Evolutionary conservation across 1,140 invertebrate species (phyloP).

Genomic region (Babylonia areolata): DNA sequence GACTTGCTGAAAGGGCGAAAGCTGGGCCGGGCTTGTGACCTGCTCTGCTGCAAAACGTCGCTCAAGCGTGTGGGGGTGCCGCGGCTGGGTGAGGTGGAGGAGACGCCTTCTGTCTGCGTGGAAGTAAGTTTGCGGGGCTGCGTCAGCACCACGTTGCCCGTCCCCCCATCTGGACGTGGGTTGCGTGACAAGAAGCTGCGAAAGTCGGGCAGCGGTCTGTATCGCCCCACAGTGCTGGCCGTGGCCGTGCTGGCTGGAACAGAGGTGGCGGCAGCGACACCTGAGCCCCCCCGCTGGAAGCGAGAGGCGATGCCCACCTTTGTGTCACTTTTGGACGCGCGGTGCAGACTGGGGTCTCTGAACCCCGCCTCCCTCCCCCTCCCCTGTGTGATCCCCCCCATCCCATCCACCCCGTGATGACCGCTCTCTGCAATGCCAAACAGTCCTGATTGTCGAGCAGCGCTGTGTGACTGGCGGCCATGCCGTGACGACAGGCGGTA

Average conservation of each 20-base stretch:
- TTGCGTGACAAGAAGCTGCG: slow-evolving; percentile 39
- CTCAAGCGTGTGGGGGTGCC: background rate
- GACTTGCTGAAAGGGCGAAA: slow-evolving; percentile 51
- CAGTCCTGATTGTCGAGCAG: slow-evolving; percentile 75
- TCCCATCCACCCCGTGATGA: background rate
- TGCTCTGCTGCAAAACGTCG: background rate
- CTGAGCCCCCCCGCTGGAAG: slow-evolving; percentile 69
- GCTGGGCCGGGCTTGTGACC: background rate
- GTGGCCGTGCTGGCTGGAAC: background rate
- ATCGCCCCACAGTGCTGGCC: background rate
- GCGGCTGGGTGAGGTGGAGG: background rate
- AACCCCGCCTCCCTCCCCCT: slow-evolving; percentile 53
- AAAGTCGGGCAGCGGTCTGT: slow-evolving; percentile 40
- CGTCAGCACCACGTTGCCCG: slow-evolving; percentile 34
- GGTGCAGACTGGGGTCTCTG: slow-evolving; percentile 71
- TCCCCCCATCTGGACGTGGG: slow-evolving; percentile 8
- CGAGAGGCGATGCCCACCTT: slow-evolving; percentile 73
- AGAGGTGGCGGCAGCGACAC: slow-evolving; percentile 14
- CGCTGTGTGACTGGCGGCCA: slow-evolving; percentile 60
- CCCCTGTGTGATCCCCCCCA: background rate
- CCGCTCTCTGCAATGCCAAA: background rate
- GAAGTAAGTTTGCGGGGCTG: slow-evolving; percentile 41
- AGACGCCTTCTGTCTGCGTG: background rate
- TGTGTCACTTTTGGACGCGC: slow-evolving; percentile 63
- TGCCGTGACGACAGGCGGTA: slow-evolving; percentile 54